These are phyloP conservation scores for Peribatodes rhomboidaria DNA, from an alignment of 2,888 invertebrate genomes.

Conservation along the genomic window DNA sequence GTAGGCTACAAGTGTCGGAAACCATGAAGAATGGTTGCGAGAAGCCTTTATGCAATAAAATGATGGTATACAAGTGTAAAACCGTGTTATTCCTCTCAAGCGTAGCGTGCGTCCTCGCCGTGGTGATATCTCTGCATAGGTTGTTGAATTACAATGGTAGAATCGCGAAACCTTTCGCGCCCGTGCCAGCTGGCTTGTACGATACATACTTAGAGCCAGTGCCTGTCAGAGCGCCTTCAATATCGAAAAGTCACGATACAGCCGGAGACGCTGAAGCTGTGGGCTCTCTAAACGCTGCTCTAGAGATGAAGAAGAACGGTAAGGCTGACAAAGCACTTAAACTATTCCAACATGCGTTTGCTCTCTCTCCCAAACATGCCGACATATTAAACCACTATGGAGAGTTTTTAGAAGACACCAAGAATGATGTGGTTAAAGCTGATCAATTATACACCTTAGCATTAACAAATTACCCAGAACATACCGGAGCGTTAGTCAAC, in stretches of 20 bases:
- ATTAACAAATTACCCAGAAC: constrained; percentile 93
- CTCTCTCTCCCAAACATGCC: constrained; percentile 96
- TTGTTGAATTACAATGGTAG: constrained; percentile 74
- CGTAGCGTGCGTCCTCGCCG: constrained; percentile 76
- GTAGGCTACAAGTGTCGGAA: constrained; percentile 66
- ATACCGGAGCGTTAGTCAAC: constrained; percentile 92
- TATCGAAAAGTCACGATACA: constrained; percentile 58
- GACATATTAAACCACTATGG: constrained; percentile 97
- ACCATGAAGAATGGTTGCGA: constrained; percentile 71
- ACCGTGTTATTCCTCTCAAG: constrained; percentile 78
- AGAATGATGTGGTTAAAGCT: constrained; percentile 94
- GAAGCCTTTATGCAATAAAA: constrained; percentile 69
- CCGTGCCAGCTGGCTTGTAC: constrained; percentile 76
- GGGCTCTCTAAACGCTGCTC: constrained; percentile 93
- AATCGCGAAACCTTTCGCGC: constrained; percentile 75
- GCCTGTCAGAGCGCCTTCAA: constrained; percentile 55
- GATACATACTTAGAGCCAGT: constrained; percentile 75
- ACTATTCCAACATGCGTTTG: constrained; percentile 95
- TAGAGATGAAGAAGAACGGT: constrained; percentile 93
- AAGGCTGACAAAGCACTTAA: constrained; percentile 95
- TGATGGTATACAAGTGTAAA: constrained; percentile 78
- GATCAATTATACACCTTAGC: constrained; percentile 96
- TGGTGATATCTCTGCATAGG: constrained; percentile 75
- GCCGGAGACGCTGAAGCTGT: constrained; percentile 90
- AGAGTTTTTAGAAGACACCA: constrained; percentile 95